Conservation (phyloP, 30 jellyfish, hydroid and myxozoan genomes). For the Turritopsis dohrnii region DNA sequence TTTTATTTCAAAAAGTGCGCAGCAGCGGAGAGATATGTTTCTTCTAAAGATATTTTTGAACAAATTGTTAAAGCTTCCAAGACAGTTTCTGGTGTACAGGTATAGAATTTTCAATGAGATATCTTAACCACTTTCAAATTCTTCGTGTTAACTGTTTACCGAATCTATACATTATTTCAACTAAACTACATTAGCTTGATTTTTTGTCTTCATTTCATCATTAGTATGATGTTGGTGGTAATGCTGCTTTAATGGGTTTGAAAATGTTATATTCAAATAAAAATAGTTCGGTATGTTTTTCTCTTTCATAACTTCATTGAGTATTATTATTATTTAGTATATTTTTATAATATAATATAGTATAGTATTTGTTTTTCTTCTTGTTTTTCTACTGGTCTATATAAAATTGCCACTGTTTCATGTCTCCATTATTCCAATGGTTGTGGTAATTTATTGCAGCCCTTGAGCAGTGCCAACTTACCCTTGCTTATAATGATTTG, state of each 20-base stretch:
- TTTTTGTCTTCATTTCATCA: neutral
- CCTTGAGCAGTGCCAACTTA: too few relatives aligned
- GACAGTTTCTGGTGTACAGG: constrained; percentile 41
- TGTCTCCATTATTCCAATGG: neutral
- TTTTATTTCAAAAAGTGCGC: constrained; percentile 68
- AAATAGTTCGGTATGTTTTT: constrained; percentile 54
- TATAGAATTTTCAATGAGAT: neutral
- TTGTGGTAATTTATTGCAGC: neutral
- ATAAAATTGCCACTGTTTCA: neutral
- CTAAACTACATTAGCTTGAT: neutral
- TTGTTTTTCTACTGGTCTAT: too few relatives aligned
- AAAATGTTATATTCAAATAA: constrained; percentile 59
- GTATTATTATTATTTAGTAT: neutral
- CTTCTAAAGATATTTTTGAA: constrained; percentile 57
- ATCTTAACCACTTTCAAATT: constrained; percentile 4
- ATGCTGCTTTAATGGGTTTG: constrained; percentile 85
- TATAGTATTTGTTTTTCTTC: too few relatives aligned
- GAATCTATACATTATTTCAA: neutral
- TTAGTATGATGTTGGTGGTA: constrained; percentile 82
- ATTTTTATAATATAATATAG: too few relatives aligned
- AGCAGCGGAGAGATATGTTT: constrained; percentile 77
- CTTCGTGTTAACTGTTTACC: neutral
- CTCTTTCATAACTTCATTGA: neutral
- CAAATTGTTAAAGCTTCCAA: constrained; percentile 40
- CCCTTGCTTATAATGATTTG: neutral